These are phyloP conservation scores for Gopherus flavomarginatus DNA, from an alignment of 2,113 vertebrate genomes.

Conservation along the genomic window DNA sequence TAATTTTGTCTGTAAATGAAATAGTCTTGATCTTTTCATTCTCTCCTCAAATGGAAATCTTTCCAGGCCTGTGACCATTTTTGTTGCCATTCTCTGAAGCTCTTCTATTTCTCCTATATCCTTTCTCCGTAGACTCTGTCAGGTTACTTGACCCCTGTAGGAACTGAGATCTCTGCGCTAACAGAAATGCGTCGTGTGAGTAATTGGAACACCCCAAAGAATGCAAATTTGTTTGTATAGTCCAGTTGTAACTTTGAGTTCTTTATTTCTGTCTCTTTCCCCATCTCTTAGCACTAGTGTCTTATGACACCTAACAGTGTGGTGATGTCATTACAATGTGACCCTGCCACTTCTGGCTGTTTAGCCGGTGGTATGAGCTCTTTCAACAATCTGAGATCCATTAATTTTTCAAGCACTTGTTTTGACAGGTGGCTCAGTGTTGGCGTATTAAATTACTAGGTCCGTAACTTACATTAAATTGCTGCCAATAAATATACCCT, in stretches of 20 bases:
- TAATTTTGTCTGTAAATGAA: not conserved
- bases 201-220: conserved; percentile 1
- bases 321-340: not conserved
- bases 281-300: not conserved
- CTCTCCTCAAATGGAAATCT: not conserved
- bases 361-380: not conserved
- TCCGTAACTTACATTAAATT: not conserved
- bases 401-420: not conserved
- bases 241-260: not conserved
- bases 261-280: not conserved
- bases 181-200: conserved; percentile 92
- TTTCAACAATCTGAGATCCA: accelerated
- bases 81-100: conserved; percentile 23
- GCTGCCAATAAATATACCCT: not conserved
- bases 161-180: conserved; percentile 87
- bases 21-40: not conserved
- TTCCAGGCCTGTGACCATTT: not conserved
- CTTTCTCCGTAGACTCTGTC: conserved; percentile 84
- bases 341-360: not conserved
- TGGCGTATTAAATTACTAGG: not conserved
- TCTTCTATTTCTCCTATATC: conserved; percentile 50
- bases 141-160: conserved; percentile 90
- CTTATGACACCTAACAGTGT: not conserved
- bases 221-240: not conserved
- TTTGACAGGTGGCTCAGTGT: not conserved